Evolutionary conservation across 2,888 invertebrate genomes (phyloP).

Genomic region (Hermaeophaga mercurialis): DNA sequence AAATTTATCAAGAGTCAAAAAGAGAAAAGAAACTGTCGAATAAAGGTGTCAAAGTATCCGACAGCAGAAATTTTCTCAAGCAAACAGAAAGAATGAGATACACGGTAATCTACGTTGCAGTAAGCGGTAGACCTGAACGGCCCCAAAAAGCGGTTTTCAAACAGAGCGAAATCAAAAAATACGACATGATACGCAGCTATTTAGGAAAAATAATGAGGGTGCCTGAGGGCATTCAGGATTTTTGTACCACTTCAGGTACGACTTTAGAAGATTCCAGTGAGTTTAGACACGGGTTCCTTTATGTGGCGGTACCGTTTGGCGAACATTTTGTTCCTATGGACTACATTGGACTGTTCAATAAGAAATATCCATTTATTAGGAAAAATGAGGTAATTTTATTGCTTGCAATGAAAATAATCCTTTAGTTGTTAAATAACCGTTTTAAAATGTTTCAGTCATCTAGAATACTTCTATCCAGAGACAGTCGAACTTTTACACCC

Average conservation of each 20-base stretch:
- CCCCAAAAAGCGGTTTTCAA: conserved; percentile 3
- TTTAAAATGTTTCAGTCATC: no score
- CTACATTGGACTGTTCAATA: not conserved
- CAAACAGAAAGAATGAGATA: not conserved
- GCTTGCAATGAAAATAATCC: no score
- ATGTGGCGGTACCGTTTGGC: not conserved
- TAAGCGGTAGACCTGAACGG: not conserved
- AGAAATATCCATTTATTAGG: not conserved
- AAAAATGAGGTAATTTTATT: conserved; percentile 1
- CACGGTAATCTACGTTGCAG: not conserved
- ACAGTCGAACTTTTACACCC: no score
- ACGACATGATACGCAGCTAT: not conserved
- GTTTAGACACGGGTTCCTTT: not conserved
- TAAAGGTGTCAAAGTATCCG: not conserved
- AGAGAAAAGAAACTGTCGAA: not conserved
- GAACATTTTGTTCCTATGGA: not conserved
- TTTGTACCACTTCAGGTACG: not conserved
- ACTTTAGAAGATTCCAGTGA: not conserved
- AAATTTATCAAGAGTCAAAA: not conserved
- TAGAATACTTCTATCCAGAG: no score
- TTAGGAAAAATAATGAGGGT: not conserved
- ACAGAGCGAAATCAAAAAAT: not conserved
- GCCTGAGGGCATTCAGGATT: not conserved
- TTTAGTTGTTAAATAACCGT: no score
- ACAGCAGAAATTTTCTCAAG: not conserved